phyloP scores from a whole-genome alignment of 30 jellyfish, hydroid and myxozoan genomes.

The Hydractinia echinata region DNA sequence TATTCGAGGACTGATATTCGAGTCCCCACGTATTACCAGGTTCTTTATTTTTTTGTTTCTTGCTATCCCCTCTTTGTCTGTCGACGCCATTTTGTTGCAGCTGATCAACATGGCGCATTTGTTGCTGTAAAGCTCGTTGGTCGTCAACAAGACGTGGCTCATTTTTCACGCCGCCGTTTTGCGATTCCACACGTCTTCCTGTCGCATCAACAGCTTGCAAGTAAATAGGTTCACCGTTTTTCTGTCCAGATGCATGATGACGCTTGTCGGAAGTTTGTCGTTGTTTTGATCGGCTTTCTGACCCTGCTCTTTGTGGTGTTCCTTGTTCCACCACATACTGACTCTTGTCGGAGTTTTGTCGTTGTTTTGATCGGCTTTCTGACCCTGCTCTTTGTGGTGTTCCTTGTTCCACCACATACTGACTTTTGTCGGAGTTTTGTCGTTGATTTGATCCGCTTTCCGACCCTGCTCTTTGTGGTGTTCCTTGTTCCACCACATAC shows the following conservation, averaged over 20 bases:
- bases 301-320: neutral
- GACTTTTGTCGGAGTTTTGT: too few species aligned
- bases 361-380: neutral
- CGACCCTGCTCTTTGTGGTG: neutral
- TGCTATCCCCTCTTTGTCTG: neutral
- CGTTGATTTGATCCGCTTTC: too few species aligned
- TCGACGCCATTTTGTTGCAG: neutral
- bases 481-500: neutral
- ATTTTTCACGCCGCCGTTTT: neutral
- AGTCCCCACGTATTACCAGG: too few species aligned
- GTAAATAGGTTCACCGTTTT: slow-evolving; percentile 2
- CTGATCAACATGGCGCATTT: neutral
- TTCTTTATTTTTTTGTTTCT: too few species aligned
- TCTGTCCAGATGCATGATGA: neutral
- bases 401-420: neutral
- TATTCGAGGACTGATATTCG: neutral
- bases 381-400: neutral
- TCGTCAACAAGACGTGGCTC: slow-evolving; percentile 9
- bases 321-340: neutral
- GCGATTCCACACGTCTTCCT: neutral
- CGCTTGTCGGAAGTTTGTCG: neutral
- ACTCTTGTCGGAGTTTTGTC: neutral
- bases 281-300: neutral
- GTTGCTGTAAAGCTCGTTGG: slow-evolving; percentile 12
- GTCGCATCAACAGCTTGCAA: slow-evolving; percentile 28